phyloP scores from a whole-genome alignment of 2,888 invertebrate species.

The Ornithoptera priamus region DNA sequence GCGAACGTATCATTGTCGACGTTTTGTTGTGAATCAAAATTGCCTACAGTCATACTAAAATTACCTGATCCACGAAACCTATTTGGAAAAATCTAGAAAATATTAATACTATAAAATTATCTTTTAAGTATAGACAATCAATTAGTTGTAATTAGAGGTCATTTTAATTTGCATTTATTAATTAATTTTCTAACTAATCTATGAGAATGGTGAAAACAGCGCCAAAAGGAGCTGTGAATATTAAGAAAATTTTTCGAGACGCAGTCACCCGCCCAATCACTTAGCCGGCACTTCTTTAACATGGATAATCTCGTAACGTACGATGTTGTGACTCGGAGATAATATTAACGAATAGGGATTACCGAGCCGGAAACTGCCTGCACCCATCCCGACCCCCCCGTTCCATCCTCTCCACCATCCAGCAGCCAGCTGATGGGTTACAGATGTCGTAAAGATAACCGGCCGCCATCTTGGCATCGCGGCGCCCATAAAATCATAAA shows the following conservation, averaged over 20 bases:
- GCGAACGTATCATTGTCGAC: too few species aligned
- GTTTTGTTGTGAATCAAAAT: too few species aligned
- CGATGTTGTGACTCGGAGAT: slow-evolving; percentile 15
- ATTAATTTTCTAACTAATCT: neutral
- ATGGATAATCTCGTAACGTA: slow-evolving; percentile 18
- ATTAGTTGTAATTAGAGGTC: too few species aligned
- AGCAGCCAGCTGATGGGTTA: slow-evolving; percentile 9
- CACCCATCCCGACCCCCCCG: slow-evolving; percentile 10
- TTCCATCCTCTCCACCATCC: neutral
- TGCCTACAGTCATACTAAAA: too few species aligned
- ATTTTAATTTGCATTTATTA: too few species aligned
- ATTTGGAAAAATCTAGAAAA: too few species aligned
- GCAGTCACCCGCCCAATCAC: slow-evolving; percentile 18
- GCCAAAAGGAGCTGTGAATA: slow-evolving; percentile 7
- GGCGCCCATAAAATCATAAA: slow-evolving; percentile 19
- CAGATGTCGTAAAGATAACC: slow-evolving; percentile 26
- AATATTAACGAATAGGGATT: slow-evolving; percentile 17
- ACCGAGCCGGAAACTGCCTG: slow-evolving; percentile 12
- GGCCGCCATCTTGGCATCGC: slow-evolving; percentile 27
- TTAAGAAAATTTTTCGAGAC: slow-evolving; percentile 11
- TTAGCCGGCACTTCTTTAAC: slow-evolving; percentile 14
- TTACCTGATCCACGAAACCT: too few species aligned
- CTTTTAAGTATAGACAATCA: too few species aligned
- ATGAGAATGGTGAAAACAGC: neutral
- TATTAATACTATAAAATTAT: too few species aligned